Percentiles rank a stretch among this genome's conserved stretches.
Evolutionary conservation across 1,140 invertebrate genomes (phyloP).

Genomic region (Ceratitis capitata): DNA sequence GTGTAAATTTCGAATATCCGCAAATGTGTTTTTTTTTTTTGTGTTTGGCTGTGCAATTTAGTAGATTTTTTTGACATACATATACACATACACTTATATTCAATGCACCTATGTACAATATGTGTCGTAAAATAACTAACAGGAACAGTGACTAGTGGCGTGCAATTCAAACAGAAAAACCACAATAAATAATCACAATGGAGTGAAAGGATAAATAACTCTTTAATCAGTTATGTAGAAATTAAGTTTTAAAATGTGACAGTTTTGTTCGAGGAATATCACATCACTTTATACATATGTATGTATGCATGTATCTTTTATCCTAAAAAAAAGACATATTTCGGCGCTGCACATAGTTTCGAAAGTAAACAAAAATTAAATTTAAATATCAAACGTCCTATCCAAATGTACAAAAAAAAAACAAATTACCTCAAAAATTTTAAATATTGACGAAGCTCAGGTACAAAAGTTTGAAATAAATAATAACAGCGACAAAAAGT

Average conservation of each 20-base stretch:
- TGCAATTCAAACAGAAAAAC: not conserved
- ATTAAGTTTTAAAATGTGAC: not conserved
- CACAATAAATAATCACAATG: not conserved
- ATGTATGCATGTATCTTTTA: not conserved
- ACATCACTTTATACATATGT: not conserved
- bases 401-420: slow-evolving; percentile 40
- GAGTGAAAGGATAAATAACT: not conserved
- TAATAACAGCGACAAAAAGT: not conserved
- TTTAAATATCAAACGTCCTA: slow-evolving; percentile 19
- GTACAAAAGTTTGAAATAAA: slow-evolving; percentile 28
- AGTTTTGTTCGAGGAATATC: not conserved
- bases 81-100: not conserved
- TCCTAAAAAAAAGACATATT: not conserved
- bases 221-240: not conserved
- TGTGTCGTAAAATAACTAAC: no score
- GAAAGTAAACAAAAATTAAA: not conserved
- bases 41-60: not conserved
- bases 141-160: no score
- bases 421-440: slow-evolving; percentile 41
- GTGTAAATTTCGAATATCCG: not conserved
- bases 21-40: not conserved
- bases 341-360: not conserved
- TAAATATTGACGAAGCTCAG: slow-evolving; percentile 30
- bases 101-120: not conserved
- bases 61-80: not conserved